These are phyloP conservation scores for Perodicticus potto DNA, from an alignment of 2,797 vertebrate species.

Conservation along the genomic window DNA sequence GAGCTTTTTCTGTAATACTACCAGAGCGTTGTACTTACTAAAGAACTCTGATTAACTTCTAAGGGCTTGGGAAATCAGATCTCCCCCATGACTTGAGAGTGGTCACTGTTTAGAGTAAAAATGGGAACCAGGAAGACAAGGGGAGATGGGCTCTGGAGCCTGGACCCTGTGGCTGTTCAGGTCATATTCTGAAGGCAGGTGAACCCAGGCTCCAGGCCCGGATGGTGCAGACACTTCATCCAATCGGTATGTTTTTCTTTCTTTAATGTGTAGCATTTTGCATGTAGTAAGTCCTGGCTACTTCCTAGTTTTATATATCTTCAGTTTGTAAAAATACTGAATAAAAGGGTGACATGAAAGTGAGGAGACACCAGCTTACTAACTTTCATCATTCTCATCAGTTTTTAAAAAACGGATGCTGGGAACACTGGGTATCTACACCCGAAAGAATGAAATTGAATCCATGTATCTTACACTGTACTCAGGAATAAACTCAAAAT, in stretches of 20 bases:
- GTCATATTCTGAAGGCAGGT: not conserved
- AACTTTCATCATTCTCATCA: not conserved
- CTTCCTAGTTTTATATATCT: not conserved
- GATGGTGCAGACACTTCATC: too few species aligned
- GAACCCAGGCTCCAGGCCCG: not conserved
- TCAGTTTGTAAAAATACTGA: not conserved
- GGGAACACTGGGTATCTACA: not conserved
- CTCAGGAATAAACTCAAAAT: not conserved
- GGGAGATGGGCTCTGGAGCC: not conserved
- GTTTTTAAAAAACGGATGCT: not conserved
- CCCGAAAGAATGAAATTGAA: not conserved
- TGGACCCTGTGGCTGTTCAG: accelerated
- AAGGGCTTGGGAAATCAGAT: not conserved
- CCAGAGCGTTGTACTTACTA: not conserved
- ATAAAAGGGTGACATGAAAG: not conserved
- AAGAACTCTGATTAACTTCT: not conserved
- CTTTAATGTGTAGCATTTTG: not conserved
- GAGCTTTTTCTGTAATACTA: not conserved
- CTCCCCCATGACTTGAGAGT: accelerated
- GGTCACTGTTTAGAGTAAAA: not conserved
- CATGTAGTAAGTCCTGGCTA: not conserved
- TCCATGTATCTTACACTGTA: not conserved
- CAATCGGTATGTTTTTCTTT: not conserved
- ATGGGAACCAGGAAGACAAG: not conserved
- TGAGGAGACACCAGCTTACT: not conserved